Evolutionary conservation across 2,113 vertebrate genomes (phyloP).

Genomic region (Isichthys henryi): DNA sequence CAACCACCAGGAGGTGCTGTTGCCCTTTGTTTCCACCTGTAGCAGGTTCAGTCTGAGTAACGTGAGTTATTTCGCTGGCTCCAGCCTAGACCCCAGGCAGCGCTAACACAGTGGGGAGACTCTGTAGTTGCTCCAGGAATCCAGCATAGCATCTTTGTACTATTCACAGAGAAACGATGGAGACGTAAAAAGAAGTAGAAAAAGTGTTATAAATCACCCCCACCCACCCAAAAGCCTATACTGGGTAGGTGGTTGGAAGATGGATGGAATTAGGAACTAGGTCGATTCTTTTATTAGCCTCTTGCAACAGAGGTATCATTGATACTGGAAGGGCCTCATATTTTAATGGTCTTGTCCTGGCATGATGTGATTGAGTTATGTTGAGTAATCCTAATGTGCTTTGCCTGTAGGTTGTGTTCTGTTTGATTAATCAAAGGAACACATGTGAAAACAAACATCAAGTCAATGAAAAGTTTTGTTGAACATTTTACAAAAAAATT

Average conservation of each 20-base stretch:
- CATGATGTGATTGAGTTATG: background rate
- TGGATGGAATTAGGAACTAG: background rate
- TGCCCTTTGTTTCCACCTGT: background rate
- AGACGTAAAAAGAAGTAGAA: background rate
- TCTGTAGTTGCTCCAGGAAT: background rate
- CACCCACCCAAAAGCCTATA: background rate
- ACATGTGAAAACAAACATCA: background rate
- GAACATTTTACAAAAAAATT: background rate
- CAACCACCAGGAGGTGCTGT: background rate
- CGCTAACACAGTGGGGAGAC: background rate
- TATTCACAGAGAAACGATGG: background rate
- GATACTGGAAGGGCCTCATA: background rate
- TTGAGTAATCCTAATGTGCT: background rate
- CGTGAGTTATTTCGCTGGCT: background rate
- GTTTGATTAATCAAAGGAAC: background rate
- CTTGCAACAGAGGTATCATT: background rate
- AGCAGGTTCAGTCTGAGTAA: background rate
- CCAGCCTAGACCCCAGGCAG: background rate
- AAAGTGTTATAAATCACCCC: background rate
- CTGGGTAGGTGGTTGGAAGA: background rate
- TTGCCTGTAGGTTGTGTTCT: background rate
- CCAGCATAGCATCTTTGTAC: background rate
- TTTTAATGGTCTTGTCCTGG: background rate
- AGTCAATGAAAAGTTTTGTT: no score
- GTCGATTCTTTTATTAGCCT: background rate